Base-by-base conservation (phyloP, 1,140 invertebrate genomes). In the Neomicropteryx cornuta region DNA sequence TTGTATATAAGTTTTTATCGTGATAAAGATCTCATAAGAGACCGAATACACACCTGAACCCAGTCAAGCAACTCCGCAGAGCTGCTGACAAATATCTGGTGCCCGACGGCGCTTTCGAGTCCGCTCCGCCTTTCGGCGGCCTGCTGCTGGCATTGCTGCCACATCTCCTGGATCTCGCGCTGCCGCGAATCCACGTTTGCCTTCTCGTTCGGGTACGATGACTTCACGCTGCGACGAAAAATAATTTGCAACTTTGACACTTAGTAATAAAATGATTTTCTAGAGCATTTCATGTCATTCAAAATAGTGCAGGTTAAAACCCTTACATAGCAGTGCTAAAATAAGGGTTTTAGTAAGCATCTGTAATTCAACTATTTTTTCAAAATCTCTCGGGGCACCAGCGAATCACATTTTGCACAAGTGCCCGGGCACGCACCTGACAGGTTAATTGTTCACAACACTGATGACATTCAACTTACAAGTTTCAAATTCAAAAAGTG, bases 11-110 rank as follows among this genome's bases (percentile, higher is more conserved):
- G n/a, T n/a, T n/a, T n/a, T n/a, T n/a, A n/a, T n/a, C n/a, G n/a
- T n/a, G n/a, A n/a, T n/a, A n/a, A n/a, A n/a, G n/a, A n/a, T n/a
- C n/a, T n/a, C n/a, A n/a, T n/a, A n/a, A n/a, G n/a, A n/a, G n/a
- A n/a, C n/a, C n/a, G n/a, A 3, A 19, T 28, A 29, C 36, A 38
- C 18, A 66, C 65, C 59, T 63, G 59, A n/a, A 62, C 36, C 60
- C 62, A 66, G 36, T 57, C 54, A 18, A 56, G 52, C 18, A 68
- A 52, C 42, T 50, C 55, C n/a, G 50, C 43, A 30, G 52, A 54
- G 48, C 76, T 82, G 51, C 87, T 89, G 49, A 86, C 86, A 58
- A 98, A 97, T 46, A 97, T 89, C 59, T 96, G 89, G 50, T 89
- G 81, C 1, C 93, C 93, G 6, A 97, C 89, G 10, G 91, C 88